A percentile compares a stretch with the other conserved stretches of the same genome.
Evolutionary conservation across 2,888 invertebrate genomes (phyloP).

Genomic region (Lasioglossum oenotherae): DNA sequence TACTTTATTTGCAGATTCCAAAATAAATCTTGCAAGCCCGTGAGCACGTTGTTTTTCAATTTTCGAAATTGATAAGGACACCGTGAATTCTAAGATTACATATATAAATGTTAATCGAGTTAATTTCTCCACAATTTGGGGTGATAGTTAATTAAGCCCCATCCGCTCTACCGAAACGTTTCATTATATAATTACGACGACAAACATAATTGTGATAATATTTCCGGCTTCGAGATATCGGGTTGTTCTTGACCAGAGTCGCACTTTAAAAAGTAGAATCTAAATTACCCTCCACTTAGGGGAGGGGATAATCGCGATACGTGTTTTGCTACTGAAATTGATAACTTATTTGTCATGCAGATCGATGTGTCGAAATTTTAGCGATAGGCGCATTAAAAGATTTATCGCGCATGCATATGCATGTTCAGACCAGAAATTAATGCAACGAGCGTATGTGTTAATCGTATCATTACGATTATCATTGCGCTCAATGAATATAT

Average conservation of each 20-base stretch:
- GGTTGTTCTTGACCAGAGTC: neutral
- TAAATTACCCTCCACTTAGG: neutral
- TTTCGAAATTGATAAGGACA: neutral
- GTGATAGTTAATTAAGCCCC: neutral
- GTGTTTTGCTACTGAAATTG: conserved; percentile 34
- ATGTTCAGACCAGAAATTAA: conserved; percentile 17
- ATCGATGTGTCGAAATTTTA: conserved; percentile 19
- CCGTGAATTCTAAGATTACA: neutral
- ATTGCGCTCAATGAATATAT: neutral
- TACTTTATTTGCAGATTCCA: neutral
- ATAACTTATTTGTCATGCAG: conserved; percentile 42
- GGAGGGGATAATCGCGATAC: conserved; percentile 23
- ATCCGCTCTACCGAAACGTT: neutral
- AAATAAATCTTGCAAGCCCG: neutral
- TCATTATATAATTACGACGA: neutral
- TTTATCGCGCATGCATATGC: conserved; percentile 41
- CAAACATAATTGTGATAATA: neutral
- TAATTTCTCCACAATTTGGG: neutral
- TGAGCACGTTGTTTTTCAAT: neutral
- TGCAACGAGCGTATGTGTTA: conserved; percentile 32
- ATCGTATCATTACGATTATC: conserved; percentile 25
- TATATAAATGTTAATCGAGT: neutral
- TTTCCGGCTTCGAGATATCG: neutral
- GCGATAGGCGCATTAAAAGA: conserved; percentile 36
- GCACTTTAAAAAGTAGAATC: conserved; percentile 2